Evolutionary conservation across 2,888 invertebrate species (phyloP).

Genomic region (Pammene aurita): DNA sequence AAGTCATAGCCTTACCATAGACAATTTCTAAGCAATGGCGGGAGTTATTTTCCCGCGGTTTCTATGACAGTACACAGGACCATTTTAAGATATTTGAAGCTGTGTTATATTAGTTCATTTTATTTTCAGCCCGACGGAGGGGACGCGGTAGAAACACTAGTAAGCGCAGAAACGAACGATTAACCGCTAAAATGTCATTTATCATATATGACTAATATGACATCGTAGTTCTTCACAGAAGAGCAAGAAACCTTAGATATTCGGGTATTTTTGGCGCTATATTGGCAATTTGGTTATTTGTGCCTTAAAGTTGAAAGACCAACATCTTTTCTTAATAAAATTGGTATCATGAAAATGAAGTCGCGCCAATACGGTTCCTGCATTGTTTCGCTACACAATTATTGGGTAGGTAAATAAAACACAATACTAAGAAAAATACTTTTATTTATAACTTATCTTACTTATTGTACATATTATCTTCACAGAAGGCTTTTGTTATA

Average conservation of each 20-base stretch:
- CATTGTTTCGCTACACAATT: too few species aligned
- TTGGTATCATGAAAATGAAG: too few species aligned
- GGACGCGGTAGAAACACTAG: conserved; percentile 74
- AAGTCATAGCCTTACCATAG: conserved; percentile 2
- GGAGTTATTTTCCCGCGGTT: conserved; percentile 13
- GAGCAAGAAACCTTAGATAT: too few species aligned
- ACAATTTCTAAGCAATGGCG: conserved; percentile 1
- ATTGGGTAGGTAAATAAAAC: conserved; percentile 8
- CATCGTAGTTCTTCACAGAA: background rate
- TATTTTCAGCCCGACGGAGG: conserved; percentile 70
- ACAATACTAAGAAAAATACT: conserved; percentile 21
- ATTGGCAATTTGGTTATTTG: too few species aligned
- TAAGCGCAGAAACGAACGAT: conserved; percentile 74
- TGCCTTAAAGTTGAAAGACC: too few species aligned
- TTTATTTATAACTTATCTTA: conserved; percentile 34
- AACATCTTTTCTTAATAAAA: too few species aligned
- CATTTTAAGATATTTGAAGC: too few species aligned
- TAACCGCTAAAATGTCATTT: conserved; percentile 45
- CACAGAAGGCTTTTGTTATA: conserved; percentile 34
- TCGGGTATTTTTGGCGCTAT: background rate
- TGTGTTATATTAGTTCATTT: conserved; percentile 25
- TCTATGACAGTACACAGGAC: background rate
- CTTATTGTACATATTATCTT: conserved; percentile 38
- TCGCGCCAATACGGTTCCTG: too few species aligned
- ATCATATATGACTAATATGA: background rate